phyloP scores from a whole-genome alignment of 92 coral and sea anemone genomes.

The Ricordea florida region DNA sequence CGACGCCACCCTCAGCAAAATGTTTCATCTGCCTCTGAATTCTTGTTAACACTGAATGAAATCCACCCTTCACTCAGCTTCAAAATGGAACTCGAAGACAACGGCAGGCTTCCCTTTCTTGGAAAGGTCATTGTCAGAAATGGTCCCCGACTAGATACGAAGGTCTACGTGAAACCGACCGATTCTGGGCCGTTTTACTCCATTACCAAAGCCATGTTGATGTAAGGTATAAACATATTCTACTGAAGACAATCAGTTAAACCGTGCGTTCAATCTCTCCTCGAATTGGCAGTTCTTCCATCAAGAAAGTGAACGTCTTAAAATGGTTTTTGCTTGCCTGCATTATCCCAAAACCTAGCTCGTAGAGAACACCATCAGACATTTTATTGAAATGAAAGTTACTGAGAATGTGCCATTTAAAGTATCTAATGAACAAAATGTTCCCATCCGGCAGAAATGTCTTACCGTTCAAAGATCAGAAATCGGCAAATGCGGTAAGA shows the following conservation, averaged over 20 bases:
- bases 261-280: slow-evolving; percentile 37
- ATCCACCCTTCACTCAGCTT: slow-evolving; percentile 1
- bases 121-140: slow-evolving; percentile 17
- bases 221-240: background rate
- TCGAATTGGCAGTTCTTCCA: slow-evolving; percentile 11
- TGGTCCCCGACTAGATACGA: slow-evolving; percentile 15
- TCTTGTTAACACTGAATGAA: slow-evolving; percentile 13
- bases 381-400: slow-evolving; percentile 17
- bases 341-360: background rate
- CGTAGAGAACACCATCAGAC: slow-evolving; percentile 21
- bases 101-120: slow-evolving; percentile 40
- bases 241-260: background rate
- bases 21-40: slow-evolving; percentile 17
- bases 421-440: background rate
- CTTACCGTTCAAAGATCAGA: slow-evolving; percentile 46
- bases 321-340: slow-evolving; percentile 21
- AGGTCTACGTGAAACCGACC: slow-evolving; percentile 14
- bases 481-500: slow-evolving; percentile 23
- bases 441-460: slow-evolving; percentile 16
- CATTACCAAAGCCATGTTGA: background rate
- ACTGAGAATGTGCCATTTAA: background rate
- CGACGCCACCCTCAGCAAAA: slow-evolving; percentile 33
- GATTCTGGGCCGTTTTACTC: background rate
- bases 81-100: slow-evolving; percentile 27
- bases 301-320: slow-evolving; percentile 39